Percentiles rank a stretch among this genome's conserved stretches.
These are phyloP conservation scores for Ornithorhynchus anatinus DNA, from an alignment of 2,113 vertebrate species.

Conservation along the genomic window DNA sequence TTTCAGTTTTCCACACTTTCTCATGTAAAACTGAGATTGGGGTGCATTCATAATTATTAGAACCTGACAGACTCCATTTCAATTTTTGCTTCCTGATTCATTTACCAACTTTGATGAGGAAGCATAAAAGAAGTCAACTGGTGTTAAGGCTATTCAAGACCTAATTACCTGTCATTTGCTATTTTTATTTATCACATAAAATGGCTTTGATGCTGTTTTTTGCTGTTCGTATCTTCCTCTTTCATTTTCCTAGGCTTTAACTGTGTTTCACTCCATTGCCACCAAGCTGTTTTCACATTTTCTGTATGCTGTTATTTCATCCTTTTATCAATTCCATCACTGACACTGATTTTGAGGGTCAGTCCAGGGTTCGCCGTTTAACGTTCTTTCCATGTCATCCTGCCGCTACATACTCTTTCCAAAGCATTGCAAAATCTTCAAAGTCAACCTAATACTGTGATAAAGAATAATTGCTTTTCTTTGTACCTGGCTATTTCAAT, in stretches of 20 bases:
- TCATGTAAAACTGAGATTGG: too few species aligned
- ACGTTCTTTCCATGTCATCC: too few species aligned
- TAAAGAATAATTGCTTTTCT: slow-evolving; percentile 27
- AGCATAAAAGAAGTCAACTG: not conserved
- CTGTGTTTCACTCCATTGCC: not conserved
- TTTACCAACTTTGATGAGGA: not conserved
- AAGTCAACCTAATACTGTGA: slow-evolving; percentile 4
- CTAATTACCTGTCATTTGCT: not conserved
- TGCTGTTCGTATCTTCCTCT: not conserved
- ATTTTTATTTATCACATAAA: not conserved
- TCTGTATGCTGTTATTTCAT: not conserved
- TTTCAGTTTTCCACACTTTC: too few species aligned
- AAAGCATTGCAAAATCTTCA: slow-evolving; percentile 13
- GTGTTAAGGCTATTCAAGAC: too few species aligned
- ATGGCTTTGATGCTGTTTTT: not conserved
- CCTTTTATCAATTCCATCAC: slow-evolving; percentile 26
- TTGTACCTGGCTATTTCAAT: not conserved
- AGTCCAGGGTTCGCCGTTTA: slow-evolving; percentile 14
- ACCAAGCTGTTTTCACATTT: not conserved
- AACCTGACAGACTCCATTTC: not conserved
- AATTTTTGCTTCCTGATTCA: not conserved
- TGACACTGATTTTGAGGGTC: slow-evolving; percentile 5
- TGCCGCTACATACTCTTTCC: too few species aligned
- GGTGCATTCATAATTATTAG: too few species aligned
- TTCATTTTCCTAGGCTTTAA: not conserved